Evolutionary conservation across 2,888 invertebrate genomes (phyloP).

Genomic region (Blomia tropicalis): DNA sequence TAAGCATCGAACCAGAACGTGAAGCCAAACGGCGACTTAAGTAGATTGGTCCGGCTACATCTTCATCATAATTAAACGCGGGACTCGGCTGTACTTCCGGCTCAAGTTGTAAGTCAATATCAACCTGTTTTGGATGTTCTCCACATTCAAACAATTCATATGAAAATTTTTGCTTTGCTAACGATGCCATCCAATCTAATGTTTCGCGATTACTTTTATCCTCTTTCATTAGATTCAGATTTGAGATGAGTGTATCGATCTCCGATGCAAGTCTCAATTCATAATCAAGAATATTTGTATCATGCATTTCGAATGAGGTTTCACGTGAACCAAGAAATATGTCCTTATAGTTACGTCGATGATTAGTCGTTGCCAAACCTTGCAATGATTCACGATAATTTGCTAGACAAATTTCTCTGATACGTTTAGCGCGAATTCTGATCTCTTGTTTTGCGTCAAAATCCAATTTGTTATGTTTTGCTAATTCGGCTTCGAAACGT

Average conservation of each 20-base stretch:
- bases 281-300: background rate
- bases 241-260: slow-evolving; percentile 1
- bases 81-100: background rate
- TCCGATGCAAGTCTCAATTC: background rate
- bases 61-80: background rate
- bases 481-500: background rate
- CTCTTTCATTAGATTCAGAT: background rate
- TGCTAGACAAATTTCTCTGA: background rate
- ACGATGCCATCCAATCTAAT: background rate
- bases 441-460: slow-evolving; percentile 14
- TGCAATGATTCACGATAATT: background rate
- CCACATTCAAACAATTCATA: slow-evolving; percentile 1
- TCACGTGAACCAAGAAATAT: slow-evolving; percentile 10
- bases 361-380: background rate
- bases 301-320: background rate
- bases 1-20: background rate
- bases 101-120: background rate
- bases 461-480: background rate
- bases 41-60: slow-evolving; percentile 5
- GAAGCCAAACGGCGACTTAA: background rate
- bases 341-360: slow-evolving; percentile 7
- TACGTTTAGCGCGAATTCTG: background rate
- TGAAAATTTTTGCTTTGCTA: background rate
- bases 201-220: background rate
- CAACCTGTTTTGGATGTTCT: background rate